phyloP scores from a whole-genome alignment of 2,113 vertebrate species.

The Epinephelus cyanopodus region DNA sequence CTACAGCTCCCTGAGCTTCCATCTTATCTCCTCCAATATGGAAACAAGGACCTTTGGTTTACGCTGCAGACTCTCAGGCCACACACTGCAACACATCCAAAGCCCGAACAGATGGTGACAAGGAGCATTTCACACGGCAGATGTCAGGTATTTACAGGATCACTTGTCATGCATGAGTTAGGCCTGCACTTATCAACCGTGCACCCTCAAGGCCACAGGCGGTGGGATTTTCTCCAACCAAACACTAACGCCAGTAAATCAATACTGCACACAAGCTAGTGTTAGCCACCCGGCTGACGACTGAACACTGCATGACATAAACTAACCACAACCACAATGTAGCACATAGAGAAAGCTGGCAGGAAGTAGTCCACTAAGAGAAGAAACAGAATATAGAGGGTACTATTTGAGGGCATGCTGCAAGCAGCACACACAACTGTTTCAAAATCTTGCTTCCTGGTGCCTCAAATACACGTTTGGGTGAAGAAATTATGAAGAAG shows the following conservation, averaged over 20 bases:
- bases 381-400: background rate
- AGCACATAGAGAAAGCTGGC: background rate
- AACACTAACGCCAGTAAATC: constrained; percentile 24
- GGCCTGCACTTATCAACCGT: constrained; percentile 3
- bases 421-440: background rate
- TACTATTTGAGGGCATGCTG: background rate
- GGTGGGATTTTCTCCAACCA: constrained; percentile 13
- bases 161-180: constrained; percentile 29
- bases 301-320: background rate
- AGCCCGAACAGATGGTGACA: constrained; percentile 37
- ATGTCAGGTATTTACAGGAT: constrained; percentile 27
- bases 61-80: background rate
- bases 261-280: constrained; percentile 15
- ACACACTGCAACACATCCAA: background rate
- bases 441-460: constrained; percentile 16
- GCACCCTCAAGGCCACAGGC: constrained; percentile 19
- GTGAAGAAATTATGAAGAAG: background rate
- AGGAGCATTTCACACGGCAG: constrained; percentile 26
- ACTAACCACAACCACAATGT: background rate
- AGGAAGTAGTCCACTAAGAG: background rate
- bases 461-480: background rate
- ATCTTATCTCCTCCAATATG: constrained; percentile 31
- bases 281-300: background rate
- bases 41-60: background rate
- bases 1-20: constrained; percentile 10